Conservation (phyloP, 1,140 invertebrate genomes). For the Nomia melanderi region DNA sequence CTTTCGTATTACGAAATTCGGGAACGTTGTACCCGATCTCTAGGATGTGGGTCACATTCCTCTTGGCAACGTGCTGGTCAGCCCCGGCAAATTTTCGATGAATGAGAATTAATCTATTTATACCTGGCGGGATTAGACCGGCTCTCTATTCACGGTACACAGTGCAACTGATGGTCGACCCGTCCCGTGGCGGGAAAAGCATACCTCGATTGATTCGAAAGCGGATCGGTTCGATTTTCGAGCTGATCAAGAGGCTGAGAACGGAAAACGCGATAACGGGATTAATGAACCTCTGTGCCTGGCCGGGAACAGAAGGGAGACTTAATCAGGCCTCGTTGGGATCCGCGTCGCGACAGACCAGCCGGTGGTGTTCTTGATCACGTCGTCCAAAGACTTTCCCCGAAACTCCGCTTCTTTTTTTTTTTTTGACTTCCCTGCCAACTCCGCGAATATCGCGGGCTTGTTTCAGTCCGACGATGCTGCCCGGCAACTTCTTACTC, state of each 20-base stretch:
- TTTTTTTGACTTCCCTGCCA: slow-evolving; percentile 19
- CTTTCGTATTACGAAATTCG: slow-evolving; percentile 22
- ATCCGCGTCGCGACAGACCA: slow-evolving; percentile 33
- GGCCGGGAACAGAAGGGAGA: slow-evolving; percentile 37
- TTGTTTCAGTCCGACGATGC: neutral
- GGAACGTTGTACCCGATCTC: slow-evolving; percentile 22
- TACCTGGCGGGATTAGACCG: slow-evolving; percentile 4
- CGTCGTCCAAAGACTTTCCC: slow-evolving; percentile 30
- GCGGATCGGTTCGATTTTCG: slow-evolving; percentile 6
- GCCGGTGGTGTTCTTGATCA: slow-evolving; percentile 50
- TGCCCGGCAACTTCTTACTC: neutral
- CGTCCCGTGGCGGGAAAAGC: too few relatives aligned
- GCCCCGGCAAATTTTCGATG: slow-evolving; percentile 26
- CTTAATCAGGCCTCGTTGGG: slow-evolving; percentile 54
- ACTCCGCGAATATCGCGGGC: slow-evolving; percentile 7
- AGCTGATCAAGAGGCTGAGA: slow-evolving; percentile 37
- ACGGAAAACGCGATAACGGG: slow-evolving; percentile 42
- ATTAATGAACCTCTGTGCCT: slow-evolving; percentile 53
- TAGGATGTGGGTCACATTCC: slow-evolving; percentile 49
- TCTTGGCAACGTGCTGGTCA: slow-evolving; percentile 42
- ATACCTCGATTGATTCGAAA: too few relatives aligned
- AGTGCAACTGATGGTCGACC: neutral
- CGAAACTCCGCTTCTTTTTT: neutral
- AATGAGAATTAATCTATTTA: slow-evolving; percentile 53
- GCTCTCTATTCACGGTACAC: neutral